These are phyloP conservation scores for Ischnura elegans DNA, from an alignment of 2,888 invertebrate species.

Conservation along the genomic window DNA sequence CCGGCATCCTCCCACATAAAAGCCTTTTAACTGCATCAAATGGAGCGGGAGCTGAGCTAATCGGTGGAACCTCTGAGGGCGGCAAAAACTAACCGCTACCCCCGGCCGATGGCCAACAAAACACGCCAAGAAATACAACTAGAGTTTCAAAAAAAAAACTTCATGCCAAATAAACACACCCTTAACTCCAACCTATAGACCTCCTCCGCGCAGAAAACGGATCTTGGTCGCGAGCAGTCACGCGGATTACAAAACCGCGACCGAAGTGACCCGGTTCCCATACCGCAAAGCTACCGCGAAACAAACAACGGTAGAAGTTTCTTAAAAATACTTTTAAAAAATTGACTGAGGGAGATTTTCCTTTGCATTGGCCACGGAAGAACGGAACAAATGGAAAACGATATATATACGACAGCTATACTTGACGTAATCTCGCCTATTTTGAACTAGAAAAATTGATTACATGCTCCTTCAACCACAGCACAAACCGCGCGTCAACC, in stretches of 20 bases:
- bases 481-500: no score
- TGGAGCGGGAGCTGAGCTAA: not conserved
- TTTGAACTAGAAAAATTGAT: no score
- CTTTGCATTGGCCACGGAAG: no score
- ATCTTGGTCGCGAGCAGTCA: not conserved
- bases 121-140: not conserved
- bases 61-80: not conserved
- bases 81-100: not conserved
- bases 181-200: not conserved
- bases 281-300: not conserved
- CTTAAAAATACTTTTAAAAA: no score
- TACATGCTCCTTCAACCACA: no score
- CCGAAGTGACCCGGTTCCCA: not conserved
- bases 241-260: not conserved
- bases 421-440: no score
- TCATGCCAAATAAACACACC: not conserved
- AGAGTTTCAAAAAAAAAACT: not conserved
- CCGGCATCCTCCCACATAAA: not conserved
- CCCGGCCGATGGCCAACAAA: not conserved
- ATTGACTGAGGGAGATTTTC: no score
- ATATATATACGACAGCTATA: no score
- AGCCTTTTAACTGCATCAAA: not conserved
- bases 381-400: no score
- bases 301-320: not conserved
- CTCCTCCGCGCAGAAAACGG: not conserved